Conservation (phyloP, 2,888 invertebrate genomes). For the Calliopum simillimum region DNA sequence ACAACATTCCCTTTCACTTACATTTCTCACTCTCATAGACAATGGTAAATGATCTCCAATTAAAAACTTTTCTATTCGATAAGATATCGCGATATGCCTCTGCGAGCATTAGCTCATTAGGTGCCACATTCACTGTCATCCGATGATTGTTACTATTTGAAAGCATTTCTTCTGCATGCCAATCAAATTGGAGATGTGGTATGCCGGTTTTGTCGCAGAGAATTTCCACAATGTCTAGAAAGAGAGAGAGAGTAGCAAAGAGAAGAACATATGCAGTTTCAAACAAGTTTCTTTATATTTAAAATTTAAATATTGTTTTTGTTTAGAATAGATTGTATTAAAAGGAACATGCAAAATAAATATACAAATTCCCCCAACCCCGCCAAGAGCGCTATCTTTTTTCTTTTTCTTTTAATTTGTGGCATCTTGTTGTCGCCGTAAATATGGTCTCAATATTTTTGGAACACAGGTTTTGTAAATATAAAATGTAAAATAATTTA, state of each 20-base stretch:
- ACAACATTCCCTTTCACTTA: constrained; percentile 52
- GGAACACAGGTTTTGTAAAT: too few species aligned
- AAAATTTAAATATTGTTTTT: constrained; percentile 42
- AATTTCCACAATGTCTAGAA: constrained; percentile 67
- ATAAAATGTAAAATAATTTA: too few species aligned
- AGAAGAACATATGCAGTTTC: neutral
- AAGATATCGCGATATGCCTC: constrained; percentile 79
- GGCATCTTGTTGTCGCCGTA: too few species aligned
- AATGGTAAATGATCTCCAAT: constrained; percentile 85
- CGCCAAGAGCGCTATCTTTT: neutral
- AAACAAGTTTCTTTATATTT: neutral
- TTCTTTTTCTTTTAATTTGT: too few species aligned
- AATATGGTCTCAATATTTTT: too few species aligned
- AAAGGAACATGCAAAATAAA: constrained; percentile 51
- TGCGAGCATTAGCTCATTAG: constrained; percentile 75
- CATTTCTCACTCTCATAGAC: constrained; percentile 86
- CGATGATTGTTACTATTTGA: constrained; percentile 66
- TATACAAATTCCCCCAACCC: too few species aligned
- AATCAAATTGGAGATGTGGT: constrained; percentile 74
- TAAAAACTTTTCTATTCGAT: constrained; percentile 70
- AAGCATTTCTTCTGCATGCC: constrained; percentile 69
- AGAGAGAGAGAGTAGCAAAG: constrained; percentile 16
- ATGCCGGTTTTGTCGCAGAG: constrained; percentile 75
- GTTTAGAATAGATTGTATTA: constrained; percentile 54
- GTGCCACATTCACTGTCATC: constrained; percentile 78